A percentile compares a stretch with the other conserved stretches of the same genome.
Conservation (phyloP, 2,113 vertebrate species). For the Carettochelys insculpta region DNA sequence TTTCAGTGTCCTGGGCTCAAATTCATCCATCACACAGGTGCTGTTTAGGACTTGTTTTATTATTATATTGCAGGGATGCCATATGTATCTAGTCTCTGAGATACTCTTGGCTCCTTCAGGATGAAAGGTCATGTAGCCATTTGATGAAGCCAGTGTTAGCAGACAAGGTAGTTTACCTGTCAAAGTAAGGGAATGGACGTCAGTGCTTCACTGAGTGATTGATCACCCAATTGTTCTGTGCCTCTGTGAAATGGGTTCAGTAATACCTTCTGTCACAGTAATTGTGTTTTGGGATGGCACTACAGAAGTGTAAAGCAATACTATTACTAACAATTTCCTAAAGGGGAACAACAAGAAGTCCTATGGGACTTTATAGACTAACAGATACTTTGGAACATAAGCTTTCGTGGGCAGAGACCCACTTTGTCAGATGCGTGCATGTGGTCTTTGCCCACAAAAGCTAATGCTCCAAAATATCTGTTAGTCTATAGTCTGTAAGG, state of each 20-base stretch:
- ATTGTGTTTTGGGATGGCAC: slow-evolving; percentile 7
- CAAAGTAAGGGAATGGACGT: fast-evolving
- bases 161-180: fast-evolving
- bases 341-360: too few relatives aligned
- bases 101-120: background rate
- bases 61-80: background rate
- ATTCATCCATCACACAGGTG: background rate
- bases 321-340: background rate
- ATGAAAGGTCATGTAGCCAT: background rate
- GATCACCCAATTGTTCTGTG: background rate
- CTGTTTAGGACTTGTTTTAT: background rate
- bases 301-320: background rate
- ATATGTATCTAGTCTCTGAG: background rate
- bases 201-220: fast-evolving
- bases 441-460: too few relatives aligned
- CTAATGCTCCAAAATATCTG: too few relatives aligned
- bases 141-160: fast-evolving
- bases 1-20: background rate
- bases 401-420: too few relatives aligned
- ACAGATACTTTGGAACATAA: too few relatives aligned
- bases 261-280: background rate
- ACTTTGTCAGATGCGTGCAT: too few relatives aligned
- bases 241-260: background rate
- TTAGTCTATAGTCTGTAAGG: too few relatives aligned
- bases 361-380: too few relatives aligned